A percentile compares a stretch with the other conserved stretches of the same genome.
Conservation (phyloP, 2,797 vertebrate genomes). For the Gymnothorax reevesii region DNA sequence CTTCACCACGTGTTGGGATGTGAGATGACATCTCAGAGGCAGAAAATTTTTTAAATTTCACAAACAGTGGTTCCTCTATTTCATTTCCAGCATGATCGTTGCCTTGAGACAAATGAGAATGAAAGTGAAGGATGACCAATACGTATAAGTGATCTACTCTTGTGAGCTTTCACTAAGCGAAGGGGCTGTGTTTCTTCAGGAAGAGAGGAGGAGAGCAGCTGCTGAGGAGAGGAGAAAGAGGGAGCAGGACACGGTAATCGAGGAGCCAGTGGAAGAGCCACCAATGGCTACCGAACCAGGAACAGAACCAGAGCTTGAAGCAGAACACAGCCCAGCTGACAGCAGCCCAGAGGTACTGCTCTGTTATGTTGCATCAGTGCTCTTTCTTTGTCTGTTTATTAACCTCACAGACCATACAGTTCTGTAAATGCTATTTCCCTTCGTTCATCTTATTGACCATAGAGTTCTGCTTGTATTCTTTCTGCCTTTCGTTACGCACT, state of each 20-base stretch:
- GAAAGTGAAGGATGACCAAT: neutral
- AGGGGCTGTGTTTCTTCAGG: slow-evolving; percentile 51
- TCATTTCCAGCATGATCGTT: neutral
- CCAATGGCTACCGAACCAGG: slow-evolving; percentile 38
- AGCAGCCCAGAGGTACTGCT: slow-evolving; percentile 57
- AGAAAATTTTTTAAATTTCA: neutral
- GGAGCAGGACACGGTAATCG: slow-evolving; percentile 46
- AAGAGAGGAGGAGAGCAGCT: slow-evolving; percentile 55
- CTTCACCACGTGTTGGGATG: neutral
- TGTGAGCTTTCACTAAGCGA: neutral
- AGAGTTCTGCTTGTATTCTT: too few relatives aligned
- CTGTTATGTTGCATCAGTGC: neutral
- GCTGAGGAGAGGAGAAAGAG: slow-evolving; percentile 55
- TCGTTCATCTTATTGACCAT: too few relatives aligned
- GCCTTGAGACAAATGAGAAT: neutral
- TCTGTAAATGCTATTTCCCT: too few relatives aligned
- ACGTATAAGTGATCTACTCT: neutral
- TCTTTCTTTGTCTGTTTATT: neutral
- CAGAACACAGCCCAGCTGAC: slow-evolving; percentile 38
- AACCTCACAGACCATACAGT: too few relatives aligned
- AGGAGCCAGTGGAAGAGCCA: slow-evolving; percentile 42
- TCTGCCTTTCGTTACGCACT: too few relatives aligned
- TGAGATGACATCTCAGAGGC: neutral
- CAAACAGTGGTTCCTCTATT: neutral
- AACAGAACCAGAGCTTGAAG: slow-evolving; percentile 6